phyloP scores from a whole-genome alignment of 1,140 invertebrate genomes.

The Drosophila jambulina region DNA sequence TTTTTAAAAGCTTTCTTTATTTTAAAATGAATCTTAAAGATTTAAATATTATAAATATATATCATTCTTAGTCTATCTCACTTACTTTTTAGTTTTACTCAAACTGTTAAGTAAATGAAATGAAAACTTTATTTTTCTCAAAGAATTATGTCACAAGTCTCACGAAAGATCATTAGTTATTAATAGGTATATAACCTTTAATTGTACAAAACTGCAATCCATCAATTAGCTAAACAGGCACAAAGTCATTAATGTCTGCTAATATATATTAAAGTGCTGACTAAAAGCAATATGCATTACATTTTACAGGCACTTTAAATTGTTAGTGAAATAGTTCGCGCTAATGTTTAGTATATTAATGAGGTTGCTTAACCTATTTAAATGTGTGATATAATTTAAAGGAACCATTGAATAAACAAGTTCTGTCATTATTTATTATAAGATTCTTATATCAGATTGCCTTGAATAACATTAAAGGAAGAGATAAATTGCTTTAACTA shows the following conservation, averaged over 20 bases:
- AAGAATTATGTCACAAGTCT: not conserved
- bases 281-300: not conserved
- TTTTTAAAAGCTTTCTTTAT: not conserved
- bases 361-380: not conserved
- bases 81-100: not conserved
- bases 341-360: not conserved
- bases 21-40: not conserved
- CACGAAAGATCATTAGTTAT: not conserved
- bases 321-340: not conserved
- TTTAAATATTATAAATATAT: not conserved
- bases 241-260: constrained; percentile 1
- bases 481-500: not conserved
- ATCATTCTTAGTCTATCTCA: too few relatives aligned
- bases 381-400: not conserved
- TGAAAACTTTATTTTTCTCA: too few relatives aligned
- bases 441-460: not conserved
- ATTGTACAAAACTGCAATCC: not conserved
- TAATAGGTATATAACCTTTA: not conserved
- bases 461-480: not conserved
- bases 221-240: not conserved
- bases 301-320: not conserved
- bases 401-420: not conserved
- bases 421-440: not conserved
- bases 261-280: not conserved
- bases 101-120: too few relatives aligned